Evolutionary conservation across 2,113 vertebrate genomes (phyloP).

Genomic region (Spermophilus dauricus): DNA sequence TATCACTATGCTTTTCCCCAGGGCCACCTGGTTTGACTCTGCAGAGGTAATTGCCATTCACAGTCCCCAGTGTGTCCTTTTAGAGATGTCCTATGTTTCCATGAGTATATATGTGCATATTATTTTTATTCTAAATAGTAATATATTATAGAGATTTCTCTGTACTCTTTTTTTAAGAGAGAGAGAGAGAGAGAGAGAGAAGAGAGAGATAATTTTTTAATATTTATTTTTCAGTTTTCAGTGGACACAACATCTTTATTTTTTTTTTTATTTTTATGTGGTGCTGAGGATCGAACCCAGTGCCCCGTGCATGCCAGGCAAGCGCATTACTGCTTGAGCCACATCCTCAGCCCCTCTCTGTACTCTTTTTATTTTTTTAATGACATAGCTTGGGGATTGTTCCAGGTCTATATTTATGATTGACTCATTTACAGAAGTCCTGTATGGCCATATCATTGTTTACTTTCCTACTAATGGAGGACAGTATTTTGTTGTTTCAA

Average conservation of each 20-base stretch:
- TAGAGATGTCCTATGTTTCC: neutral
- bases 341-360: neutral
- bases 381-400: neutral
- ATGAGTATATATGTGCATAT: neutral
- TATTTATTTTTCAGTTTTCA: no score
- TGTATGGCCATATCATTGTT: neutral
- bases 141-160: neutral
- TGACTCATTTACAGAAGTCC: conserved; percentile 5
- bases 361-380: conserved; percentile 7
- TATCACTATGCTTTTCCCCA: neutral
- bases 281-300: no score
- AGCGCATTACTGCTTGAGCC: no score
- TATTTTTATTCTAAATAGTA: neutral
- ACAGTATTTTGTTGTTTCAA: conserved; percentile 41
- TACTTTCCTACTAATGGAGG: neutral
- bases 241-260: no score
- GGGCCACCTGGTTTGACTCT: neutral
- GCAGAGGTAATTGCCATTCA: neutral
- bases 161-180: neutral
- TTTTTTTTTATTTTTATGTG: no score
- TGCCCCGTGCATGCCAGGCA: no score
- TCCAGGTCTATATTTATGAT: neutral
- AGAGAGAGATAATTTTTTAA: no score
- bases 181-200: no score
- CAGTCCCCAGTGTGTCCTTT: neutral